These are phyloP conservation scores for Phengaris arion DNA, from an alignment of 2,888 invertebrate species.

Conservation along the genomic window DNA sequence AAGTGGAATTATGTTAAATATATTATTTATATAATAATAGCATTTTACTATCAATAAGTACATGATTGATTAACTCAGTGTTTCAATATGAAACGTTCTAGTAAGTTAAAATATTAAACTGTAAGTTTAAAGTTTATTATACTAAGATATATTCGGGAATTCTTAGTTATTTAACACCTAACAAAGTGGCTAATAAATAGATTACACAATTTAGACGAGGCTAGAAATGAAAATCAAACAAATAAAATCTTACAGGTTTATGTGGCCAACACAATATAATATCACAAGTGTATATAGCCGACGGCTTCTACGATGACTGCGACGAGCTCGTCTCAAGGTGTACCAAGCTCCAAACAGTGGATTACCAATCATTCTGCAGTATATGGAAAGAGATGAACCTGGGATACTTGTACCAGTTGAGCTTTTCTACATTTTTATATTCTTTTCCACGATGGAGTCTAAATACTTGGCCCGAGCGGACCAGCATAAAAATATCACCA, in stretches of 20 bases:
- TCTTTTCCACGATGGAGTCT: no score
- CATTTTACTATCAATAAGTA: background rate
- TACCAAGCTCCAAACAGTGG: conserved; percentile 46
- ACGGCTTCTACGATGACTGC: conserved; percentile 65
- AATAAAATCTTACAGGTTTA: conserved; percentile 7
- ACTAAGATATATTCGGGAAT: background rate
- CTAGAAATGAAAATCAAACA: no score
- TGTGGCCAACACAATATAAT: conserved; percentile 33
- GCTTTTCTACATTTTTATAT: conserved; percentile 39
- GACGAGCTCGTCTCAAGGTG: conserved; percentile 60
- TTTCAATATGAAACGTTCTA: conserved; percentile 4
- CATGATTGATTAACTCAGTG: background rate
- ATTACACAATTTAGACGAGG: no score
- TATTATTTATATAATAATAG: background rate
- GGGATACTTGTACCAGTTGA: conserved; percentile 55
- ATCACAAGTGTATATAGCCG: conserved; percentile 53
- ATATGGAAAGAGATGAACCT: conserved; percentile 65
- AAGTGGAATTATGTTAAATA: no score
- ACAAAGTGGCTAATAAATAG: no score
- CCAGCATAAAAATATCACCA: no score
- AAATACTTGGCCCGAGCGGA: no score
- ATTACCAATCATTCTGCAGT: conserved; percentile 55
- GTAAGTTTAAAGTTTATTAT: background rate
- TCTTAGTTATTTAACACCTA: no score
- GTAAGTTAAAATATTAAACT: background rate